Conservation (phyloP, 2,888 invertebrate genomes). For the Cylloceria caligata region DNA sequence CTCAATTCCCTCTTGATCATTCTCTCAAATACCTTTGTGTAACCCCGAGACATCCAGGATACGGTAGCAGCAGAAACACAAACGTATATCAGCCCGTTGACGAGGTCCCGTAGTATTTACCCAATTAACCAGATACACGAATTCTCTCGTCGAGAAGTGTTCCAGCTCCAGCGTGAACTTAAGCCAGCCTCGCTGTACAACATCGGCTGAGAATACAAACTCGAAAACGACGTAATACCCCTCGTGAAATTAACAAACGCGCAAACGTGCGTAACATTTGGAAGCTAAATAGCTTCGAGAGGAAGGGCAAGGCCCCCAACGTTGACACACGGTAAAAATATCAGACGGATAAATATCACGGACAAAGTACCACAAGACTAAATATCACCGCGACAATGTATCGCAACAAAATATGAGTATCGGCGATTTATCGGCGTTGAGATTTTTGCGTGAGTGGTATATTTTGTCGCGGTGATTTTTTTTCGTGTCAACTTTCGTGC, state of each 20-base stretch:
- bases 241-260: conserved; percentile 24
- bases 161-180: neutral
- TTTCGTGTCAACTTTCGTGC: too few relatives aligned
- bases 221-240: conserved; percentile 3
- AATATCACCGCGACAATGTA: too few relatives aligned
- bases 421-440: too few relatives aligned
- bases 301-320: too few relatives aligned
- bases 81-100: conserved; percentile 46
- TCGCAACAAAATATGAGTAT: too few relatives aligned
- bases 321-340: too few relatives aligned
- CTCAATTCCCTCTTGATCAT: conserved; percentile 21
- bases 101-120: conserved; percentile 63
- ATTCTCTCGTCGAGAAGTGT: conserved; percentile 44
- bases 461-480: too few relatives aligned
- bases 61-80: conserved; percentile 1
- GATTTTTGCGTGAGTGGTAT: too few relatives aligned
- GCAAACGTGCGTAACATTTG: too few relatives aligned
- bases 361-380: too few relatives aligned
- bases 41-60: conserved; percentile 31
- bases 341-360: too few relatives aligned
- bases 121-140: conserved; percentile 61
- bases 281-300: too few relatives aligned
- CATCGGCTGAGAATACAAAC: conserved; percentile 8
- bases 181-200: neutral
- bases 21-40: conserved; percentile 43